Percentiles rank a stretch among this genome's conserved stretches.
Conservation (phyloP, 2,113 vertebrate genomes). For the Scophthalmus maximus region DNA sequence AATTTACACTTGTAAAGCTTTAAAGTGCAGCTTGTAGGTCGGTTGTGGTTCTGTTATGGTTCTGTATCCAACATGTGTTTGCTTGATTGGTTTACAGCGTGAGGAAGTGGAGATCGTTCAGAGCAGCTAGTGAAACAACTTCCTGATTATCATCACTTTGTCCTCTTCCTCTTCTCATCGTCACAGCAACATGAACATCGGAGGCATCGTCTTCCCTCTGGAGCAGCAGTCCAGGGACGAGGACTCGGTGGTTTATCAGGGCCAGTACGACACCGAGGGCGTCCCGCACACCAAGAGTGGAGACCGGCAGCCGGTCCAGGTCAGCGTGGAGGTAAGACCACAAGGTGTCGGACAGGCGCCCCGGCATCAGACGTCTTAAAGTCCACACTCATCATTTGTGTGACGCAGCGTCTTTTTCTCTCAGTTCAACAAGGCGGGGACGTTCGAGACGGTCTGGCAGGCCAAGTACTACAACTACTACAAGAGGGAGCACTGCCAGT, state of each 20-base stretch:
- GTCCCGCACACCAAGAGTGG: conserved; percentile 97
- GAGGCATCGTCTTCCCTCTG: conserved; percentile 88
- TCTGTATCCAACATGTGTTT: too few species aligned
- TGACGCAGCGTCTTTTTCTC: background rate
- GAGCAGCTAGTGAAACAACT: too few species aligned
- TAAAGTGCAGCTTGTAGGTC: too few species aligned
- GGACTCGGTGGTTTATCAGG: conserved; percentile 87
- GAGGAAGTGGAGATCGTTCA: too few species aligned
- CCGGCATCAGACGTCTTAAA: too few species aligned
- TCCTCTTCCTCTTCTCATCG: background rate
- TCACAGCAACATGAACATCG: conserved; percentile 92
- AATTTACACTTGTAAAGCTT: too few species aligned
- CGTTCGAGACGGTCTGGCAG: conserved; percentile 97
- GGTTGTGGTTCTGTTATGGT: too few species aligned
- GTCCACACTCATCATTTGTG: background rate
- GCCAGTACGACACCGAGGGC: conserved; percentile 94
- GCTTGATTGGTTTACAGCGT: too few species aligned
- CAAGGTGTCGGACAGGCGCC: too few species aligned
- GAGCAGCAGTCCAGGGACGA: conserved; percentile 91
- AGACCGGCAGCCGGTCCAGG: conserved; percentile 95
- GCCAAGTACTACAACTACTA: conserved; percentile 99
- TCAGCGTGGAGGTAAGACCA: conserved; percentile 87
- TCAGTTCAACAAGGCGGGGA: conserved; percentile 93
- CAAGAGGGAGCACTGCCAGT: conserved; percentile 97
- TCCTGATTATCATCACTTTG: background rate